Percentiles rank a stretch among this genome's conserved stretches.
phyloP scores from a whole-genome alignment of 2,113 vertebrate genomes.

The Pterophyllum scalare region DNA sequence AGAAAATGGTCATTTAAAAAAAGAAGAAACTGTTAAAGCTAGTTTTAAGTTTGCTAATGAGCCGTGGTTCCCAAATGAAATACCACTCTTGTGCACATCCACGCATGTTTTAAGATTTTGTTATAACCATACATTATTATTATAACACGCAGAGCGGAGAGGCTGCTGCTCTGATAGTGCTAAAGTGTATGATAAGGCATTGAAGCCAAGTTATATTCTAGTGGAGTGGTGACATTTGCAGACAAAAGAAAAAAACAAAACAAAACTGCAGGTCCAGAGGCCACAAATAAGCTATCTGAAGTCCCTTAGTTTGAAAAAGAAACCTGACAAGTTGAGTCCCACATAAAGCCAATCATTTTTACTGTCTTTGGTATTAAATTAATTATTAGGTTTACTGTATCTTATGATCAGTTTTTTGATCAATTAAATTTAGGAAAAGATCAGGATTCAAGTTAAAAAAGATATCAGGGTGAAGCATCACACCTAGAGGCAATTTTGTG shows the following conservation, averaged over 20 bases:
- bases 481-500: too few relatives aligned
- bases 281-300: background rate
- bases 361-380: too few relatives aligned
- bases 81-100: background rate
- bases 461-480: too few relatives aligned
- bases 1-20: background rate
- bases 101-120: rapidly evolving
- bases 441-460: background rate
- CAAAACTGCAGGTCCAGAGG: background rate
- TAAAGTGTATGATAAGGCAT: too few relatives aligned
- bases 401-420: too few relatives aligned
- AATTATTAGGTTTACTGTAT: too few relatives aligned
- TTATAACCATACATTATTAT: background rate
- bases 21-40: background rate
- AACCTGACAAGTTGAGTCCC: too few relatives aligned
- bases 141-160: background rate
- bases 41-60: background rate
- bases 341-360: too few relatives aligned
- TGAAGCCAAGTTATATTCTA: background rate
- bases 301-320: too few relatives aligned
- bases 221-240: rapidly evolving
- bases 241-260: too few relatives aligned
- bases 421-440: rapidly evolving
- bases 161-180: background rate
- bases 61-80: background rate